Base-by-base conservation (phyloP, 2,888 invertebrate species). In the Nymphalis c-album region DNA sequence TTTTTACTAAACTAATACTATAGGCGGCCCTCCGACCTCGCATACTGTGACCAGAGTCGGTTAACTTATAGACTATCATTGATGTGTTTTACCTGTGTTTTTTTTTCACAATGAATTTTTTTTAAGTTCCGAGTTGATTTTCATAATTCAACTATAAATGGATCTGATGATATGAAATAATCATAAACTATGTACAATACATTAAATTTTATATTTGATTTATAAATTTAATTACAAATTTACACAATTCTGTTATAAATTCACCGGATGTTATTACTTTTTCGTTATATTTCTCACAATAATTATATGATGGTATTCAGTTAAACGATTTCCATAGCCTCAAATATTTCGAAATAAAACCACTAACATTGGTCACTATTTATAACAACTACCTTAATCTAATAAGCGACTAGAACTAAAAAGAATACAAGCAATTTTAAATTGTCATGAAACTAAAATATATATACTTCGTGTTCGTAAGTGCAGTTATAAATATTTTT, bases 341-440 rank as follows among this genome's bases (percentile, higher is more conserved):
- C 70, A 63, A 69, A 64, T 26, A 62, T 71, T 59, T 68, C 63
- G 66, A 69, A 71, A 67, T 45, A 64, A 71, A 64, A 51, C 67
- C 64, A 67, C 45, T 47, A 55, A 59, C 60, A 64, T 61, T 59
- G 60, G 64, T 67, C 26, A 59, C 46, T 53, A 69, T 61, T 63
- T 67, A 66, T 62, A 74, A 74, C 71, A 76, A 75, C 73, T 75
- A 71, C 81, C 84, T 87, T 86, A 72, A 82, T 70, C 84, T 89
- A 89, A 78, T 79, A 87, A 88, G 83, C 86, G 90, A 91, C 90
- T 91, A 91, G 90, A 90, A 85, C 90, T 90, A 90, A 90, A 80
- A 75, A 82, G 80, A 81, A 80, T 85, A 86, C 84, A 87, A 87
- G 76, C 79, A 83, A 85, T 85, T 84, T 84, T 77, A 81, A 83